phyloP scores from a whole-genome alignment of 2,113 vertebrate genomes.

The Cyprinodon variegatus region DNA sequence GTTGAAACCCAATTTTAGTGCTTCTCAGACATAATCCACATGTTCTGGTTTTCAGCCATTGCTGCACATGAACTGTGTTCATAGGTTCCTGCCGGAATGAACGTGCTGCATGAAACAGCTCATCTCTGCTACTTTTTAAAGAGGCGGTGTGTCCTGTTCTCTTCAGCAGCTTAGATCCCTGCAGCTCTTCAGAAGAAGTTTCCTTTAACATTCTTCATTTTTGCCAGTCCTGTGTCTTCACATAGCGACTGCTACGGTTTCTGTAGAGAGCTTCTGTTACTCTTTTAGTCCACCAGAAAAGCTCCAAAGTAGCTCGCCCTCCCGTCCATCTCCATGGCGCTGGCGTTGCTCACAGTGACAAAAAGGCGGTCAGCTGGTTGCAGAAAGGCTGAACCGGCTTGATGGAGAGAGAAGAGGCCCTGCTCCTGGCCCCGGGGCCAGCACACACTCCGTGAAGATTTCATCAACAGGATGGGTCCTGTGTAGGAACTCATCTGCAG shows the following conservation, averaged over 20 bases:
- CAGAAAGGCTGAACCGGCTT: constrained; percentile 88
- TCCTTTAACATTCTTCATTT: neutral
- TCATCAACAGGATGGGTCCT: constrained; percentile 90
- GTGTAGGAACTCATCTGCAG: constrained; percentile 82
- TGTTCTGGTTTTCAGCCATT: constrained; percentile 1
- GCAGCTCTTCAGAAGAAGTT: constrained; percentile 1
- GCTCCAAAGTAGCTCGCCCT: constrained; percentile 91
- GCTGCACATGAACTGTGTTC: constrained; percentile 3
- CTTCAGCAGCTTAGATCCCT: constrained; percentile 3
- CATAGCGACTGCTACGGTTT: constrained; percentile 21
- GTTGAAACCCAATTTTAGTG: constrained; percentile 9
- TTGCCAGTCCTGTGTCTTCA: constrained; percentile 6
- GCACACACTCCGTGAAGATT: constrained; percentile 88
- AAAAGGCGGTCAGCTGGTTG: constrained; percentile 87
- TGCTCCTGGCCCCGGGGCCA: constrained; percentile 88
- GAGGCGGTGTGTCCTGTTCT: neutral
- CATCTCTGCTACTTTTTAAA: neutral
- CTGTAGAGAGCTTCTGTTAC: constrained; percentile 8
- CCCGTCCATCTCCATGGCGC: constrained; percentile 87
- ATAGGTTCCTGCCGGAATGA: constrained; percentile 16
- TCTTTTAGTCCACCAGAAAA: constrained; percentile 83
- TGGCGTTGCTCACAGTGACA: constrained; percentile 86
- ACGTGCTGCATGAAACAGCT: constrained; percentile 3
- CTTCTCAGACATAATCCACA: constrained; percentile 1
- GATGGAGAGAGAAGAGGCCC: constrained; percentile 91